Conservation (phyloP, 2,113 vertebrate genomes). For the Eubucco bourcierii region DNA sequence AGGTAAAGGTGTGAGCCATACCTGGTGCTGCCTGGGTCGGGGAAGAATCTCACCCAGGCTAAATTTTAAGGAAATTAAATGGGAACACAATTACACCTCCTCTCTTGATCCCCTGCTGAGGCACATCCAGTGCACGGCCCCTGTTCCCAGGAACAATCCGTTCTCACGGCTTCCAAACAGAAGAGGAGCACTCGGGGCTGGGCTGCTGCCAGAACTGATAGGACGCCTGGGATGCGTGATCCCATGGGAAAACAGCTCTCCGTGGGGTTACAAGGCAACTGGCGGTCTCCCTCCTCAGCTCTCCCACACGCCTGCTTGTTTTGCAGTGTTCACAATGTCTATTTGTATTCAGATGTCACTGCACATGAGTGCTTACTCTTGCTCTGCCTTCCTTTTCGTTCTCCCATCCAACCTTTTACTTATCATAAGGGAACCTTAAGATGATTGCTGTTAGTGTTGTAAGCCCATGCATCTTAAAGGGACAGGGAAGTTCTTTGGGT, state of each 20-base stretch:
- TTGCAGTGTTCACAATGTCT: not conserved
- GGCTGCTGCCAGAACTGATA: slow-evolving; percentile 33
- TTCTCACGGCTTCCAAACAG: slow-evolving; percentile 26
- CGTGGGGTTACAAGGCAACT: not conserved
- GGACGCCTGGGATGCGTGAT: not conserved
- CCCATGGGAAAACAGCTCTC: slow-evolving; percentile 16
- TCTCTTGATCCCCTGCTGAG: not conserved
- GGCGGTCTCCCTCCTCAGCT: not conserved
- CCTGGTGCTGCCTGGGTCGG: not conserved
- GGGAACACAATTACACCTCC: not conserved
- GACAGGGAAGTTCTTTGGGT: not conserved
- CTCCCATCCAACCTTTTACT: not conserved
- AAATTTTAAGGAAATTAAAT: not conserved
- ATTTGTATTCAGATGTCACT: not conserved
- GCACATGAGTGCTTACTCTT: not conserved
- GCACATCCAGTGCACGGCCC: not conserved
- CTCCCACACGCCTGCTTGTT: slow-evolving; percentile 25
- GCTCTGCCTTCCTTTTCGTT: not conserved
- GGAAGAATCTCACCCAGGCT: not conserved
- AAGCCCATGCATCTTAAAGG: not conserved
- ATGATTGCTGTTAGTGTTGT: not conserved
- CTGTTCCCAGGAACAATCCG: not conserved
- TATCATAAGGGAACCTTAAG: not conserved
- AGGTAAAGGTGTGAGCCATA: not conserved
- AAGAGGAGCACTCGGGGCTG: slow-evolving; percentile 14